These are phyloP conservation scores for Mycteria americana DNA, from an alignment of 2,797 vertebrate genomes.

Conservation along the genomic window DNA sequence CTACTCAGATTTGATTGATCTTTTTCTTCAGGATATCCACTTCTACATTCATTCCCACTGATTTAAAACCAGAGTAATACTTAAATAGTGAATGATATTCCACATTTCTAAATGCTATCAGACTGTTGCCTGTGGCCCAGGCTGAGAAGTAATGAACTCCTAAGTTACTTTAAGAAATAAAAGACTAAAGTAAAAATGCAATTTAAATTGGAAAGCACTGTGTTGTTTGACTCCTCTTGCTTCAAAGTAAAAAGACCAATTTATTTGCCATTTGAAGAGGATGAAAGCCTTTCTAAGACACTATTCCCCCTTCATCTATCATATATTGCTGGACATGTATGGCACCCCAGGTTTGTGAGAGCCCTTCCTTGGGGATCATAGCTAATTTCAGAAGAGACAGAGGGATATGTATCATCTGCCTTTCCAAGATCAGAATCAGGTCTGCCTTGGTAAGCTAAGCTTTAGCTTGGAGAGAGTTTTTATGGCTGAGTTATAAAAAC, in stretches of 20 bases:
- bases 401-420: slow-evolving; percentile 7
- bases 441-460: slow-evolving; percentile 37
- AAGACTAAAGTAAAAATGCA: slow-evolving; percentile 39
- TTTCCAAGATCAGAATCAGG: background rate
- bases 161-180: slow-evolving; percentile 49
- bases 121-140: slow-evolving; percentile 12
- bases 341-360: slow-evolving; percentile 35
- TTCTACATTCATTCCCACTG: background rate
- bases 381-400: slow-evolving; percentile 42
- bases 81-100: slow-evolving; percentile 12
- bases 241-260: slow-evolving; percentile 51
- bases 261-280: slow-evolving; percentile 56
- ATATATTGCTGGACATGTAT: background rate
- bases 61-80: slow-evolving; percentile 27
- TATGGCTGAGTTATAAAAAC: slow-evolving; percentile 37
- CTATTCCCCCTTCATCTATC: slow-evolving; percentile 10
- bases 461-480: slow-evolving; percentile 51
- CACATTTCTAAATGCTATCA: slow-evolving; percentile 27
- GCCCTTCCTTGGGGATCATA: slow-evolving; percentile 5
- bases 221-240: slow-evolving; percentile 38
- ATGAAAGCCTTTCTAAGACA: slow-evolving; percentile 41
- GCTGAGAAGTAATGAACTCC: slow-evolving; percentile 44
- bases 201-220: slow-evolving; percentile 58
- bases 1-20: background rate
- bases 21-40: background rate